phyloP scores from a whole-genome alignment of 2,888 invertebrate species.

The Monoplex corrugatus region DNA sequence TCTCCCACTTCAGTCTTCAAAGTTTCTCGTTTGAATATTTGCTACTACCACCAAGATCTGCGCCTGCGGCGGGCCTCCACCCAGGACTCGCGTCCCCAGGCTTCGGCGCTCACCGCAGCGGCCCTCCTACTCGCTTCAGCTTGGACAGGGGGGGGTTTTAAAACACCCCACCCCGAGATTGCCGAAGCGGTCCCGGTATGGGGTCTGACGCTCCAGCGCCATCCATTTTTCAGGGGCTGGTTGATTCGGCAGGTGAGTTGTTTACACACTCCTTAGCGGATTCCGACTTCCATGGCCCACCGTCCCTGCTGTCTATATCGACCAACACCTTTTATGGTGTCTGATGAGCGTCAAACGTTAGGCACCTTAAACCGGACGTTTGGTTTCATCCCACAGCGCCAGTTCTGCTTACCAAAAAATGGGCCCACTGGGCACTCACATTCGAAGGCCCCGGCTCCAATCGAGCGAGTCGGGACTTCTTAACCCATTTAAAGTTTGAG shows the following conservation, averaged over 20 bases:
- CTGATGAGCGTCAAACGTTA: conserved; percentile 85
- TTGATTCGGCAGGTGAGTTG: conserved; percentile 86
- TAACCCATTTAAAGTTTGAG: conserved; percentile 89
- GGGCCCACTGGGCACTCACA: conserved; percentile 84
- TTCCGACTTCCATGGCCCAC: conserved; percentile 89
- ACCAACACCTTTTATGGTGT: conserved; percentile 86
- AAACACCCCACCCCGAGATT: conserved; percentile 73
- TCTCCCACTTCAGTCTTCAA: conserved; percentile 83
- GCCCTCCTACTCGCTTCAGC: conserved; percentile 85
- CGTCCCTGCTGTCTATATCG: conserved; percentile 87
- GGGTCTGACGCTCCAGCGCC: conserved; percentile 83
- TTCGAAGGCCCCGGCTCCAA: conserved; percentile 83
- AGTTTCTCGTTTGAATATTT: conserved; percentile 86
- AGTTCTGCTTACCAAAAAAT: conserved; percentile 90
- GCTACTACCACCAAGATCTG: conserved; percentile 87
- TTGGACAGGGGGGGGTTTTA: conserved; percentile 65
- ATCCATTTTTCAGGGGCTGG: conserved; percentile 86
- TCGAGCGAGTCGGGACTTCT: conserved; percentile 86
- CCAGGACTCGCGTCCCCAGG: conserved; percentile 84
- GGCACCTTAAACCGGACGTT: conserved; percentile 87
- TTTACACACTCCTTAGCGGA: conserved; percentile 86
- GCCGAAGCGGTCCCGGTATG: conserved; percentile 54
- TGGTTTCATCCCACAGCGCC: conserved; percentile 90
- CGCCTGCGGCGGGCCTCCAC: conserved; percentile 82
- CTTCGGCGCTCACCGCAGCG: conserved; percentile 85